phyloP scores from a whole-genome alignment of 2,113 vertebrate species.

The Phalacrocorax carbo region DNA sequence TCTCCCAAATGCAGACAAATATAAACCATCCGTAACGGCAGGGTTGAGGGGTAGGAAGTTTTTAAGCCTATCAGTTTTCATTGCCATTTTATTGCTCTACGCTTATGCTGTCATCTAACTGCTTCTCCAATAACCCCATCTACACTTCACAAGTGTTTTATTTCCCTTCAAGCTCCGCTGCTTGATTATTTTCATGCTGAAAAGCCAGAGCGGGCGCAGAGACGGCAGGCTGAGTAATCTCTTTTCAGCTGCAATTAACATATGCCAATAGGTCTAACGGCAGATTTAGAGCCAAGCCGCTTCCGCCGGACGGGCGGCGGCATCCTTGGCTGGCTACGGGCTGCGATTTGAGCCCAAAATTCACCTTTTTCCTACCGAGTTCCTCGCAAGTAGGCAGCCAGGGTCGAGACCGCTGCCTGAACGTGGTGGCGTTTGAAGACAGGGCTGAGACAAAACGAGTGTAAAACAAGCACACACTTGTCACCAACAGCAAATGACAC shows the following conservation, averaged over 20 bases:
- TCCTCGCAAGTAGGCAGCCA: not conserved
- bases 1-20: not conserved
- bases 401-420: not conserved
- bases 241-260: not conserved
- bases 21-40: not conserved
- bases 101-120: not conserved
- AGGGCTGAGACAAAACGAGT: not conserved
- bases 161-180: not conserved
- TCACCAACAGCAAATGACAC: too few species aligned
- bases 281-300: not conserved
- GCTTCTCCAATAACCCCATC: not conserved
- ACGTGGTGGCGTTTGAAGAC: fast-evolving
- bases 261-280: not conserved
- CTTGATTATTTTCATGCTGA: not conserved
- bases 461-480: not conserved
- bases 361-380: not conserved
- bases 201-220: not conserved
- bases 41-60: not conserved
- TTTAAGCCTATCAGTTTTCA: not conserved
- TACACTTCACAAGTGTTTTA: not conserved
- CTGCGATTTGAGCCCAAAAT: not conserved
- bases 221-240: not conserved
- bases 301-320: not conserved
- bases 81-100: not conserved
- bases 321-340: not conserved